Evolutionary conservation across 2,797 vertebrate genomes (phyloP), one percentile per base, ranked within the genome.

Genomic region (Sphenodon punctatus): DNA sequence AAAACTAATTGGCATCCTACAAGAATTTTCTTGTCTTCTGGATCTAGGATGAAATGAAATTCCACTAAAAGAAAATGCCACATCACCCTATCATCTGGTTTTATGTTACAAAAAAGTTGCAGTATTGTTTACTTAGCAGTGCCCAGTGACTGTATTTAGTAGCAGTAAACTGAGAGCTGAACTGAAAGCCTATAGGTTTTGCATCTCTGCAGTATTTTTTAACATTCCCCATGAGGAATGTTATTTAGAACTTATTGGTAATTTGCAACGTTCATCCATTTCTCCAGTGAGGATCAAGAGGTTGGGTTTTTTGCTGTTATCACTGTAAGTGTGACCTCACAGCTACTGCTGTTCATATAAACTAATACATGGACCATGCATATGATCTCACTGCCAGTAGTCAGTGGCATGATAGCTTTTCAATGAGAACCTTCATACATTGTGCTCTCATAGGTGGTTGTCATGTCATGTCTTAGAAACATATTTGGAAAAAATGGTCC

Each of bases 21-120:
- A 58, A 41, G 56, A 23, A 72, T 12, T 5, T 42, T 49, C 17
- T n/a, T 77, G 43, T 81, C 0, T 55, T 68, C 84, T 61, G 64
- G 25, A 36, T 75, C 85, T 71, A 78, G 34, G 23, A 64, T 61
- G 51, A 80, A 88, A 63, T 61, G 19, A 82, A 67, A 75, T 83
- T 80, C 86, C 45, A 61, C 8, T 78, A 23, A 53, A 51, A 75
- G 49, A 61, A 88, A 15, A 75, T 56, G 8, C 1, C n/a, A n/a
- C n/a, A n/a, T n/a, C n/a, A n/a, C 7, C 32, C 1, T 36, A 10
- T 66, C 14, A 5, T 41, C 15, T 42, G 34, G 9, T 39, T 12
- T 17, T 53, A 23, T 39, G 38, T 39, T n/a, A 5, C 69, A 46
- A 69, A 13, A 32, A 77, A 15, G 32, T 30, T 27, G 20, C 55